phyloP scores from a whole-genome alignment of 2,888 invertebrate genomes.

The Macaria notata region DNA sequence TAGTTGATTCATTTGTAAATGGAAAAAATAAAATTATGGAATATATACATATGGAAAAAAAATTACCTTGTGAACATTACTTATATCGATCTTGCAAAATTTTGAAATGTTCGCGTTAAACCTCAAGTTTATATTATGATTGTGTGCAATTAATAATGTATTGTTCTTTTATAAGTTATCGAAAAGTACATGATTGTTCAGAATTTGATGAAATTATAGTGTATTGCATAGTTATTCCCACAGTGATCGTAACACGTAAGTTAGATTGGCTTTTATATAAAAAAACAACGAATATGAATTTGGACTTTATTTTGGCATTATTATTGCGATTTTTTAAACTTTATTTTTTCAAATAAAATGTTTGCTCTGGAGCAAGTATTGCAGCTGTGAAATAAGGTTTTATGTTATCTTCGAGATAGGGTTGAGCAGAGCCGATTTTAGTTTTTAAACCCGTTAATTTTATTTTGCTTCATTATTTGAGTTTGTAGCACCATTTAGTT shows the following conservation, averaged over 20 bases:
- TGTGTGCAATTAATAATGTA: slow-evolving; percentile 20
- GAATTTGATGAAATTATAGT: slow-evolving; percentile 1
- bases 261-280: slow-evolving; percentile 13
- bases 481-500: slow-evolving; percentile 3
- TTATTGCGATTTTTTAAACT: background rate
- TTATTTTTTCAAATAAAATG: background rate
- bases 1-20: no score
- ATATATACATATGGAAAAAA: no score
- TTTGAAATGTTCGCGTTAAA: no score
- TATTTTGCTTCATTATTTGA: background rate
- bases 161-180: slow-evolving; percentile 13
- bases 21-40: no score
- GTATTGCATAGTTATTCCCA: background rate
- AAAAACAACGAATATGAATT: slow-evolving; percentile 22
- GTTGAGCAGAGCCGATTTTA: no score
- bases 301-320: slow-evolving; percentile 5
- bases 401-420: background rate
- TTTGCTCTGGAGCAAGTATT: background rate
- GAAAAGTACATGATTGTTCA: slow-evolving; percentile 16
- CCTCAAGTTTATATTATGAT: background rate
- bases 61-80: no score
- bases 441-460: no score
- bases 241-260: slow-evolving; percentile 9
- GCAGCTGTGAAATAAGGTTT: background rate
- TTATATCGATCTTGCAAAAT: no score